Evolutionary conservation across 2,888 invertebrate species (phyloP).

Genomic region (Leptinotarsa rubiginosa): DNA sequence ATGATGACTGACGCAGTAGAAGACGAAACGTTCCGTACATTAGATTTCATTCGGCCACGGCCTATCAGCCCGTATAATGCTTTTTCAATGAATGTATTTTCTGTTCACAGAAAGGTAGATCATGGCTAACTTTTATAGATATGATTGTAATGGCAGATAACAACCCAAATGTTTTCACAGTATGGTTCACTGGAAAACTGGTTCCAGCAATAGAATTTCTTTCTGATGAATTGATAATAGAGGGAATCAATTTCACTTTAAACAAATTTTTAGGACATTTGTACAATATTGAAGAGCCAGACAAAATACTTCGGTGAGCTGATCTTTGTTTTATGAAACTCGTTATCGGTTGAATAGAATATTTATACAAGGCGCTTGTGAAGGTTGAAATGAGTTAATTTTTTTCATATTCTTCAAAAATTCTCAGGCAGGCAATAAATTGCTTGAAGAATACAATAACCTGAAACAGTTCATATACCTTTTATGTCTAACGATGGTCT

Average conservation of each 20-base stretch:
- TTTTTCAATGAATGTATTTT: not conserved
- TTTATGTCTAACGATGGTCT: no score
- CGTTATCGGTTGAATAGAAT: no score
- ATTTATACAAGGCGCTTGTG: no score
- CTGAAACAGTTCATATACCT: no score
- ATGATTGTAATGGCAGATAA: slow-evolving; percentile 62
- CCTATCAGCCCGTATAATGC: no score
- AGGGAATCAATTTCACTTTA: slow-evolving; percentile 69
- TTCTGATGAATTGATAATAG: slow-evolving; percentile 67
- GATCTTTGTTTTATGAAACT: slow-evolving; percentile 6
- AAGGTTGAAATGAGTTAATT: no score
- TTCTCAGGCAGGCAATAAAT: no score
- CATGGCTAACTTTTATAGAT: slow-evolving; percentile 35
- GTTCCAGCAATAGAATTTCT: slow-evolving; percentile 74
- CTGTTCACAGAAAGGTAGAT: slow-evolving; percentile 35
- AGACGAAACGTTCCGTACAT: no score
- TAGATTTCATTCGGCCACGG: no score
- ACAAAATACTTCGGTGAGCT: slow-evolving; percentile 56
- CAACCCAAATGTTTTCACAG: slow-evolving; percentile 73
- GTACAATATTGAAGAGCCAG: slow-evolving; percentile 68
- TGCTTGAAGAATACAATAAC: no score
- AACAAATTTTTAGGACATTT: slow-evolving; percentile 69
- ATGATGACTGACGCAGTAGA: no score
- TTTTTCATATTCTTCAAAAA: no score
- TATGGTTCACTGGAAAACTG: slow-evolving; percentile 75